Percentiles rank a stretch among this genome's conserved stretches.
Evolutionary conservation across 1,140 invertebrate genomes (phyloP).

Genomic region (Aphelenchoides fujianensis): DNA sequence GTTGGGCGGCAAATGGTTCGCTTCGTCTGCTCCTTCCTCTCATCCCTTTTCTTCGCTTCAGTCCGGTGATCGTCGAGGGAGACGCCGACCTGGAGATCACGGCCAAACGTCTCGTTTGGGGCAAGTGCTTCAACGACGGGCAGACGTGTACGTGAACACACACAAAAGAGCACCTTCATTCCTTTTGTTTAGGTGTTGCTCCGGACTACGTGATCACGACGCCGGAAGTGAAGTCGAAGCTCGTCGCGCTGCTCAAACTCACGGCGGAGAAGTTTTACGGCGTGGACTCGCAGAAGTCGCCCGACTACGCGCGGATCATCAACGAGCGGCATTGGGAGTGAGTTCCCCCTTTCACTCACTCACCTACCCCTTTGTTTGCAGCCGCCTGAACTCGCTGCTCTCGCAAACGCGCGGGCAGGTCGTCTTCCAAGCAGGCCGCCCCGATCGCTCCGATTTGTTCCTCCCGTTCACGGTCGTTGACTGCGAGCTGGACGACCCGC

Average conservation of each 20-base stretch:
- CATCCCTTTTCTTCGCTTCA: constrained; percentile 64
- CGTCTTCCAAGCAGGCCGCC: constrained; percentile 24
- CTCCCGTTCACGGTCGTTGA: constrained; percentile 30
- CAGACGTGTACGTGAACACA: constrained; percentile 94
- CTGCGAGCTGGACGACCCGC: neutral
- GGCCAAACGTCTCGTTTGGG: constrained; percentile 77
- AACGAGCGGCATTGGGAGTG: constrained; percentile 72
- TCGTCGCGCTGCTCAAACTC: constrained; percentile 66
- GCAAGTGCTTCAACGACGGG: constrained; percentile 84
- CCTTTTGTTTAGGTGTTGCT: no score
- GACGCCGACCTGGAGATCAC: constrained; percentile 57
- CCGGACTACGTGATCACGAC: constrained; percentile 35
- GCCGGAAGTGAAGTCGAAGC: constrained; percentile 52
- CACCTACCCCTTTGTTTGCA: constrained; percentile 67
- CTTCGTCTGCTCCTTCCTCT: neutral
- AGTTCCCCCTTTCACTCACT: constrained; percentile 63
- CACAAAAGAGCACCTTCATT: no score
- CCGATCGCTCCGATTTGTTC: constrained; percentile 31
- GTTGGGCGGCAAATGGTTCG: constrained; percentile 27
- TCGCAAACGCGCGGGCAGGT: constrained; percentile 73
- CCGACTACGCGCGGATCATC: constrained; percentile 80
- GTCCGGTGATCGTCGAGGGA: constrained; percentile 34
- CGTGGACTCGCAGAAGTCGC: constrained; percentile 73
- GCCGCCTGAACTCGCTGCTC: constrained; percentile 78
- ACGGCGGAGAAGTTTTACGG: constrained; percentile 81